Conservation (phyloP, 2,888 invertebrate species). For the Zygogramma bicolorata region DNA sequence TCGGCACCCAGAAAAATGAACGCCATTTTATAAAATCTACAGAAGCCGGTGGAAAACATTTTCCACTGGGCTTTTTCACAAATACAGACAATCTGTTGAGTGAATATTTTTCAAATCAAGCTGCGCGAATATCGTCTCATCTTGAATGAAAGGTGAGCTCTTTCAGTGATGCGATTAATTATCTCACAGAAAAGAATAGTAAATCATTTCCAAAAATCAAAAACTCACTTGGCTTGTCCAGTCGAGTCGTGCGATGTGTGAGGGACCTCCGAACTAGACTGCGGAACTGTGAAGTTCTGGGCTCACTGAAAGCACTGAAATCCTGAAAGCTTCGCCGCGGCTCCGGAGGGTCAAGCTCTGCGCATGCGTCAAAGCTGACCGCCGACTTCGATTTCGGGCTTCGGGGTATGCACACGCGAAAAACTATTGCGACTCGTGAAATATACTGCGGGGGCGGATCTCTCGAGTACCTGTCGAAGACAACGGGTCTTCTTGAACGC, state of each 20-base stretch:
- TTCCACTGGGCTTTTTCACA: too few relatives aligned
- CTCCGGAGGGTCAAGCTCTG: slow-evolving; percentile 30
- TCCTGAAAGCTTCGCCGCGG: slow-evolving; percentile 26
- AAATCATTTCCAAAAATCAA: too few relatives aligned
- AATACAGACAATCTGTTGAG: too few relatives aligned
- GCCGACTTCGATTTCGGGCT: neutral
- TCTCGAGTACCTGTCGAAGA: too few relatives aligned
- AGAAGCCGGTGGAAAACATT: neutral
- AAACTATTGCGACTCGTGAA: neutral
- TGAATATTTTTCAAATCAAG: too few relatives aligned
- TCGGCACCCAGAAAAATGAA: neutral
- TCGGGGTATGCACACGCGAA: neutral
- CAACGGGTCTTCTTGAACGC: too few relatives aligned
- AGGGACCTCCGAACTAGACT: neutral
- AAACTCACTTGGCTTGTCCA: neutral
- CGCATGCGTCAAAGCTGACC: neutral
- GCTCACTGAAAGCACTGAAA: slow-evolving; percentile 36
- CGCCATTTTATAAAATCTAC: neutral
- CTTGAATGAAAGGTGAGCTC: too few relatives aligned
- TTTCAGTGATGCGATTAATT: too few relatives aligned
- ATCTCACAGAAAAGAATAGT: too few relatives aligned
- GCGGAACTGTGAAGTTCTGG: slow-evolving; percentile 19
- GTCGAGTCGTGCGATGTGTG: neutral
- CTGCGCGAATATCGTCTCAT: too few relatives aligned
- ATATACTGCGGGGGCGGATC: neutral